Evolutionary conservation across 2,797 vertebrate species (phyloP), one percentile per base, ranked within the genome.

Genomic region (Gallinago nigripennis): DNA sequence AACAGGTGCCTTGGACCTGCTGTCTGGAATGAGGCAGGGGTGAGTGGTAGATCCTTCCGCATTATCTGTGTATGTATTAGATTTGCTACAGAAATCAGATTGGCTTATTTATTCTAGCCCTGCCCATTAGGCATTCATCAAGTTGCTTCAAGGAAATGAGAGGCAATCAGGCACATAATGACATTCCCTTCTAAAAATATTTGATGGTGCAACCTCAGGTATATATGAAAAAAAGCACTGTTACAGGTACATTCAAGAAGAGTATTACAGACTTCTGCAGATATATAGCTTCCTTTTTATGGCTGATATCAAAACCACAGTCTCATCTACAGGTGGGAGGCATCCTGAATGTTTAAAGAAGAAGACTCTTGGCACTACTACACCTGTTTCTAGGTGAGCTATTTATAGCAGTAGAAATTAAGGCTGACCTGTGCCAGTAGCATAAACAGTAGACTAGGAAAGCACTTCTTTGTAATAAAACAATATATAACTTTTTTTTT

Each of bases 381-480:
- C 60, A 80, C 48, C 65, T 88, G 35, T 54, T 57, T 72, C 65
- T 84, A 20, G 37, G 15, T 11, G 21, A 93, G 41, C 73, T 93
- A 66, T 91, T 91, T 92, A 70, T 31, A 64, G 78, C 85, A 56
- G 28, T 8, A 90, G 53, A 82, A 88, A 79, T 80, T 45, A 72
- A 88, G 64, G 76, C 70, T 90, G 70, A 56, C 56, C 70, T 86
- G 46, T 92, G 86, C 64, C 85, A 91, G 73, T 89, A 85, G 64
- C 90, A 88, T 51, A 94, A 94, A 94, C 46, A 88, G 37, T 31
- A 88, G 63, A 73, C 33, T 43, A 86, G 66, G 43, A 92, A 93
- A 89, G 33, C 27, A 58, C 33, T 94, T 86, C 60, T 79, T 86
- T 4, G 4, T 64, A 46, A 84, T 64, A 94, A 78, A 95, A 65